Evolutionary conservation across 2,888 invertebrate species (phyloP).

Genomic region (Bombylius major): DNA sequence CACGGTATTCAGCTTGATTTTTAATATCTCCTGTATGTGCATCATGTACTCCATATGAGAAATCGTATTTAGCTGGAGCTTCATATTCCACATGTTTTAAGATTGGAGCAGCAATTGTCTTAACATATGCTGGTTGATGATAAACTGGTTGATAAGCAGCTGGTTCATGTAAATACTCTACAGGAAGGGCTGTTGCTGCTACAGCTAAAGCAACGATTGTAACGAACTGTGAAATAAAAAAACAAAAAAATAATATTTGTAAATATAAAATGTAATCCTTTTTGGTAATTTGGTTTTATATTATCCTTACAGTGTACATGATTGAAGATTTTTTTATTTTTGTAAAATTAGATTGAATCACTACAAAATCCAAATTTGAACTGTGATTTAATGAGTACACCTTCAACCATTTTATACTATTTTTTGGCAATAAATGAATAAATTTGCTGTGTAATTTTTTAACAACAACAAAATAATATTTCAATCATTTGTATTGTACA

Average conservation of each 20-base stretch:
- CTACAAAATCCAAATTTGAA: no score
- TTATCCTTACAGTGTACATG: no score
- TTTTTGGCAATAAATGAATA: no score
- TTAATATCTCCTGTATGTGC: constrained; percentile 42
- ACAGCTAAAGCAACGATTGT: not conserved
- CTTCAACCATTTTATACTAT: no score
- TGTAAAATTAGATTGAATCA: no score
- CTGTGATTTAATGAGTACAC: no score
- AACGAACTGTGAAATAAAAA: not conserved
- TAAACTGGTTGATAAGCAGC: not conserved
- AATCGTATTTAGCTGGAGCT: constrained; percentile 39
- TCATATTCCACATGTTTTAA: constrained; percentile 4
- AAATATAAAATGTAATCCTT: not conserved
- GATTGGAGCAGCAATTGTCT: not conserved
- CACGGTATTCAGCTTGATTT: constrained; percentile 40
- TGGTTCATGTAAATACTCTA: not conserved
- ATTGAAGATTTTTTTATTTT: no score
- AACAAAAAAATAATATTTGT: not conserved
- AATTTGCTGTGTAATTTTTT: no score
- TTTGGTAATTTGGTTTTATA: not conserved
- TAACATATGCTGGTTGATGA: not conserved
- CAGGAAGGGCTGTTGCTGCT: not conserved
- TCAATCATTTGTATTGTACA: no score
- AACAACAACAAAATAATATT: no score
- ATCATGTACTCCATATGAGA: constrained; percentile 39